Conservation (phyloP, 2,113 vertebrate species). For the Thymallus thymallus region DNA sequence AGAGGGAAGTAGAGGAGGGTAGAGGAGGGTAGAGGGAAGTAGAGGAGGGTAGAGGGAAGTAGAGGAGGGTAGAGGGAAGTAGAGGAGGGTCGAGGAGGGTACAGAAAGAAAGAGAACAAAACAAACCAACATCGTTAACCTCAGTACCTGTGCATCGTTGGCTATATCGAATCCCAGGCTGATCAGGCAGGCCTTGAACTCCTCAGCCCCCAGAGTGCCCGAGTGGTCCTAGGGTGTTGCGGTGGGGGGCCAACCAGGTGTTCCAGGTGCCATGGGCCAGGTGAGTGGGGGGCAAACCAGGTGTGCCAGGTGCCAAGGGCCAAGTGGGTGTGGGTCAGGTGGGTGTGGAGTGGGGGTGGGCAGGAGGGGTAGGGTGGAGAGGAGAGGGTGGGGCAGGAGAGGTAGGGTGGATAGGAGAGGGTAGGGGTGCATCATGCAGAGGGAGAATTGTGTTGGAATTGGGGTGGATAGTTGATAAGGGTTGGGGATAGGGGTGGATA, state of each 20-base stretch:
- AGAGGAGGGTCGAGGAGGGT: slow-evolving; percentile 12
- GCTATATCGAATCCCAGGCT: slow-evolving; percentile 99
- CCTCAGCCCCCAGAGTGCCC: slow-evolving; percentile 97
- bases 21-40: slow-evolving; percentile 16
- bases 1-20: slow-evolving; percentile 13
- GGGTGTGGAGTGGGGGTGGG: slow-evolving; percentile 30
- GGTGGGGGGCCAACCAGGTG: slow-evolving; percentile 56
- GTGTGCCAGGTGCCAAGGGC: slow-evolving; percentile 66
- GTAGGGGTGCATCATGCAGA: slow-evolving; percentile 66
- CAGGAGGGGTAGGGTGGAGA: slow-evolving; percentile 31
- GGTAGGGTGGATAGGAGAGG: slow-evolving; percentile 44
- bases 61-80: background rate
- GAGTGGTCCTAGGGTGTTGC: slow-evolving; percentile 88
- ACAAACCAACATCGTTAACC: slow-evolving; percentile 60
- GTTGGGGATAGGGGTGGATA: too few species aligned
- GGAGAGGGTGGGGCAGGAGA: slow-evolving; percentile 29
- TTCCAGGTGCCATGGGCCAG: slow-evolving; percentile 63
- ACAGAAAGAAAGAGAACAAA: slow-evolving; percentile 30
- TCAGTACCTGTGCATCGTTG: slow-evolving; percentile 98
- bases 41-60: slow-evolving; percentile 13
- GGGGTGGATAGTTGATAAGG: background rate
- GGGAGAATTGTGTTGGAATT: background rate
- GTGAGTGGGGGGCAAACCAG: slow-evolving; percentile 49
- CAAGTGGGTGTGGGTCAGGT: slow-evolving; percentile 58
- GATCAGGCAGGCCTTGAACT: slow-evolving; percentile 99